Evolutionary conservation across 2,113 vertebrate species (phyloP).

Genomic region (Scomber scombrus): DNA sequence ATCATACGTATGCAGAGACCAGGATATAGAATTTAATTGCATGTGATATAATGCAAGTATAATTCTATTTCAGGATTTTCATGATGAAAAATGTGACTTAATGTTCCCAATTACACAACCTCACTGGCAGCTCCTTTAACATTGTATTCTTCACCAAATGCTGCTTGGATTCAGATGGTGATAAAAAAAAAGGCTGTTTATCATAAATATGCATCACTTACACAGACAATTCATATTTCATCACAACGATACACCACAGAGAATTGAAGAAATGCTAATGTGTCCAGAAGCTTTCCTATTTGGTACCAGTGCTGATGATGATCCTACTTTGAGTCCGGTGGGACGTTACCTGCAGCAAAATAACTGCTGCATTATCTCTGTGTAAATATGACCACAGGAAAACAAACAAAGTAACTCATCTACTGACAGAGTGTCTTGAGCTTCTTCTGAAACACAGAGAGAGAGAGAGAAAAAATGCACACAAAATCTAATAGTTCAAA

Average conservation of each 20-base stretch:
- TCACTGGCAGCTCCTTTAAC: slow-evolving; percentile 42
- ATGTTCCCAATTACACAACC: slow-evolving; percentile 42
- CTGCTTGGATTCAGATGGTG: slow-evolving; percentile 11
- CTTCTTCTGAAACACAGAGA: slow-evolving; percentile 43
- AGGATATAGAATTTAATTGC: slow-evolving; percentile 15
- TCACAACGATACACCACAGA: slow-evolving; percentile 52
- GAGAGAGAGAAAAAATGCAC: neutral
- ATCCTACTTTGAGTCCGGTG: slow-evolving; percentile 46
- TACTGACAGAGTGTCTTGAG: slow-evolving; percentile 35
- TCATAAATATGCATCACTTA: slow-evolving; percentile 65
- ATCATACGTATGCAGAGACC: neutral
- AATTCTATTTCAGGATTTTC: slow-evolving; percentile 48
- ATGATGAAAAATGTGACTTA: slow-evolving; percentile 39
- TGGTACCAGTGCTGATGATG: slow-evolving; percentile 35
- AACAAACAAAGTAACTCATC: slow-evolving; percentile 51
- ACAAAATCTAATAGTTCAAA: slow-evolving; percentile 27
- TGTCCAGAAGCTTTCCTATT: slow-evolving; percentile 59
- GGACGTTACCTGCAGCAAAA: slow-evolving; percentile 63
- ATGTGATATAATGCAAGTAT: neutral
- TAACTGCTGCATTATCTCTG: slow-evolving; percentile 31
- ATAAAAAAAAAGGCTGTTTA: slow-evolving; percentile 35
- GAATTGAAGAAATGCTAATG: slow-evolving; percentile 75
- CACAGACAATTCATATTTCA: slow-evolving; percentile 59
- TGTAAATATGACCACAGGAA: slow-evolving; percentile 62
- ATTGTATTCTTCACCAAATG: slow-evolving; percentile 18